Base-by-base conservation (phyloP, 2,797 vertebrate species). In the Lemur catta region DNA sequence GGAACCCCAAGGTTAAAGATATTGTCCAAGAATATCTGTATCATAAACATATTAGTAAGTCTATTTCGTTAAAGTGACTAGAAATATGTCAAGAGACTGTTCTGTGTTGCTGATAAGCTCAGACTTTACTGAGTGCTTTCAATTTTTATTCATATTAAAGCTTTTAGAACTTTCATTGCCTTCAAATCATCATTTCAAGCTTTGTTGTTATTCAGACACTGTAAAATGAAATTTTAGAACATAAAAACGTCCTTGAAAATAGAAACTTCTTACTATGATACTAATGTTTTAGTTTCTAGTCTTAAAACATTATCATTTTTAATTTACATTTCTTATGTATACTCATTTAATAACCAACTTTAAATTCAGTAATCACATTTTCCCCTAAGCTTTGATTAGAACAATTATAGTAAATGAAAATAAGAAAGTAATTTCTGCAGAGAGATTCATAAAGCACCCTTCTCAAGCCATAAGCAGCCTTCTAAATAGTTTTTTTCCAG, bases 291-390 rank as follows among this genome's bases (percentile, higher is more conserved):
- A 71, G 24, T 94, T 95, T 94, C 85, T 91, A 38, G 78, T 93
- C 95, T 96, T 96, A 86, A 97, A 97, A 93, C 76, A 61, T 93
- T 84, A 97, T 89, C 35, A 24, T 87, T 96, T 97, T 97, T 96
- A 94, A 97, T 97, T 97, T 98, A 95, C 63, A 97, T 87, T 94
- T 97, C 82, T 88, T 93, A 92, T 94, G 88, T 94, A 92, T 96
- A 96, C 76, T 95, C 97, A 98, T 95, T 97, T 97, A 97, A 97
- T 96, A 97, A 95, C 88, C 95, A 97, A 96, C 81, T 96, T 97
- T 97, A 97, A 97, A 97, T 97, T 93, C 95, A 96, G 96, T 96
- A 97, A 97, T 98, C 97, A 97, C 93, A 97, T 97, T 97, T 97
- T 24, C 90, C 92, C 88, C 38, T 97, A 97, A 97, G 96, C 97